These are phyloP conservation scores for Chrysodeixis includens DNA, from an alignment of 2,888 invertebrate species.

Conservation along the genomic window DNA sequence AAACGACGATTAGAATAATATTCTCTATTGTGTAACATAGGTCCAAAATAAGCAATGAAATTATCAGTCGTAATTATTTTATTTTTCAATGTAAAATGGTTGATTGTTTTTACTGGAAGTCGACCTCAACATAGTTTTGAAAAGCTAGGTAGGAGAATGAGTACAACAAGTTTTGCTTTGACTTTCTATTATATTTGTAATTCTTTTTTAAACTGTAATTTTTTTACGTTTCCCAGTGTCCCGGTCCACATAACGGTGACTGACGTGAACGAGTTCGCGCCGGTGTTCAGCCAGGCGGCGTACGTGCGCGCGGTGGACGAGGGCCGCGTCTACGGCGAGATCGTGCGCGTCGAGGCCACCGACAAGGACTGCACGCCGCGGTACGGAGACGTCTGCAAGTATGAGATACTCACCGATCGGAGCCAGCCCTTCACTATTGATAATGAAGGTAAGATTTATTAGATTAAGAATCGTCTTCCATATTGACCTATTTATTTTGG, in stretches of 20 bases:
- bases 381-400: slow-evolving; percentile 98
- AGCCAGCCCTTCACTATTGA: slow-evolving; percentile 96
- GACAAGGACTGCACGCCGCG: slow-evolving; percentile 98
- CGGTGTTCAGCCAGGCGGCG: slow-evolving; percentile 96
- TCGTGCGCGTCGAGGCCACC: slow-evolving; percentile 96
- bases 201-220: background rate
- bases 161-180: no score
- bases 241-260: slow-evolving; percentile 98
- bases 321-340: slow-evolving; percentile 96
- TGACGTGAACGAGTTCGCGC: slow-evolving; percentile 98
- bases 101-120: no score
- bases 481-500: no score
- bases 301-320: slow-evolving; percentile 97
- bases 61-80: no score
- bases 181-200: no score
- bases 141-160: no score
- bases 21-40: no score
- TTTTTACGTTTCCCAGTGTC: slow-evolving; percentile 88
- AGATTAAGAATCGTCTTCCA: no score
- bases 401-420: slow-evolving; percentile 95
- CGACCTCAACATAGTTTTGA: no score
- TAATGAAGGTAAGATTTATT: slow-evolving; percentile 92
- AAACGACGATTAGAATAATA: no score
- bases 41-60: no score
- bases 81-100: no score